Percentiles rank a stretch among this genome's conserved stretches.
These are phyloP conservation scores for Spongilla lacustris DNA, from an alignment of 37 sponge, comb jelly and placozoan species.

Conservation along the genomic window DNA sequence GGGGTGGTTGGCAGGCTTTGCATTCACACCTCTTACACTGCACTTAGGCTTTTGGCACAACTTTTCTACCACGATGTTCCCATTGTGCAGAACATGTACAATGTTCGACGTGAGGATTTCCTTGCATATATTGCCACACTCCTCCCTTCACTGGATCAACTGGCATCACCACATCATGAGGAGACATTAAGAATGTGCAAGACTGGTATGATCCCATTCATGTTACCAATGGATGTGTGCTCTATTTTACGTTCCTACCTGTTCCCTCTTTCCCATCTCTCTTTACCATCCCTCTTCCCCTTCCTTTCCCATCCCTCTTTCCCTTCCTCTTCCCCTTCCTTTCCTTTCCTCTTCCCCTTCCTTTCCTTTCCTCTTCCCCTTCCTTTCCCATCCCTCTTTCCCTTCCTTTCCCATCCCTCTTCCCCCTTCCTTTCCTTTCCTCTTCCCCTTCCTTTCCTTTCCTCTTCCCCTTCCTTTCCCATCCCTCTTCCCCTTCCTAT, in stretches of 20 bases:
- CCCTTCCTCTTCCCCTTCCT: neutral
- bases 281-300: neutral
- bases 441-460: neutral
- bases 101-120: conserved; percentile 15
- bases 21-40: too few species aligned
- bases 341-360: neutral
- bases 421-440: neutral
- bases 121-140: neutral
- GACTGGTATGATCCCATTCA: conserved; percentile 43
- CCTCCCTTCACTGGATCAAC: conserved; percentile 31
- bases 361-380: neutral
- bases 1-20: neutral
- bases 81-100: neutral
- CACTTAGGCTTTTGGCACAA: conserved; percentile 29
- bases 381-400: neutral
- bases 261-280: too few species aligned
- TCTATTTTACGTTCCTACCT: too few species aligned
- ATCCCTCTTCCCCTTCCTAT: neutral
- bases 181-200: conserved; percentile 46
- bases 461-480: neutral
- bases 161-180: conserved; percentile 8
- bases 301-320: neutral
- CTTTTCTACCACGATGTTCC: conserved; percentile 6
- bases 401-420: neutral
- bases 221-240: neutral